Evolutionary conservation across 1,140 invertebrate species (phyloP).

Genomic region (Trichonephila inaurata): DNA sequence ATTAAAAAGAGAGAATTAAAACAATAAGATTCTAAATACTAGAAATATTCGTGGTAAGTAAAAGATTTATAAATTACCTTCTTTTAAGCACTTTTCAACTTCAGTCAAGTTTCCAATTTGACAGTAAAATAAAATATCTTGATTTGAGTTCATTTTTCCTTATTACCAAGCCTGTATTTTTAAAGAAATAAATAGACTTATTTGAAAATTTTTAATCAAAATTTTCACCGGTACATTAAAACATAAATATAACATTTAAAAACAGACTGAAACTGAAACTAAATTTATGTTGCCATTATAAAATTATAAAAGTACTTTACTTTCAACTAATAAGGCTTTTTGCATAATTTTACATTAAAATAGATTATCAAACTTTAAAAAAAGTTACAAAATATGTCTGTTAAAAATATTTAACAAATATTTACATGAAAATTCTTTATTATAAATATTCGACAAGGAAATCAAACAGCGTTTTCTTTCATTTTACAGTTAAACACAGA

Average conservation of each 20-base stretch:
- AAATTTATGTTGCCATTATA: neutral
- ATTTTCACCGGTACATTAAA: neutral
- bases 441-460: neutral
- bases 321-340: no score
- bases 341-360: no score
- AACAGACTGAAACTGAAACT: neutral
- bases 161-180: neutral
- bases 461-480: neutral
- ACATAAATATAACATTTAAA: neutral
- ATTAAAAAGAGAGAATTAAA: no score
- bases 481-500: neutral
- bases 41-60: no score
- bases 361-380: no score
- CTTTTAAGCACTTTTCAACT: slow-evolving; percentile 16
- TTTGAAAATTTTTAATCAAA: neutral
- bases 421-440: neutral
- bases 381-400: no score
- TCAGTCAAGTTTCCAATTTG: slow-evolving; percentile 1
- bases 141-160: neutral
- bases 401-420: no score
- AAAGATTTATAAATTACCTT: slow-evolving; percentile 38
- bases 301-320: neutral
- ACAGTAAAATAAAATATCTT: slow-evolving; percentile 44
- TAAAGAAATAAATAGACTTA: no score
- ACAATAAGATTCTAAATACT: no score